Conservation (phyloP, 2,113 vertebrate species). For the Chlorodrepanis virens region DNA sequence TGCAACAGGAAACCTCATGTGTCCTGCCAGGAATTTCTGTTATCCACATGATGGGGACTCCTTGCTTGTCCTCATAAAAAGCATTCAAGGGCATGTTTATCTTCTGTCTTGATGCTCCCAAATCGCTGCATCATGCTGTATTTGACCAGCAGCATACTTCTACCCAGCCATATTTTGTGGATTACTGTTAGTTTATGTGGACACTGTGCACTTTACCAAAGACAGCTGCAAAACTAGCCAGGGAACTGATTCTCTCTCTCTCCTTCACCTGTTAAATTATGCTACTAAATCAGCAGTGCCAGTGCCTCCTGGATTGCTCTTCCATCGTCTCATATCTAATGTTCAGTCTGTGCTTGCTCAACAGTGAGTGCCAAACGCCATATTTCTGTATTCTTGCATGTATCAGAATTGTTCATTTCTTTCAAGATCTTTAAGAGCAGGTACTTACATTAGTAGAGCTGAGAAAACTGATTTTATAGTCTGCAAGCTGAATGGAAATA, state of each 20-base stretch:
- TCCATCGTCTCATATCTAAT: neutral
- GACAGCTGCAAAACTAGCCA: neutral
- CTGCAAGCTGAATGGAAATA: neutral
- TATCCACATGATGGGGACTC: neutral
- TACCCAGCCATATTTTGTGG: neutral
- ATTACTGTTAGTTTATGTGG: neutral
- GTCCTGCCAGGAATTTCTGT: neutral
- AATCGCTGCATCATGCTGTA: neutral
- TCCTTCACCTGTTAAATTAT: neutral
- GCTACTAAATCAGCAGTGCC: neutral
- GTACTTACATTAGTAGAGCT: neutral
- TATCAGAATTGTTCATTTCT: neutral
- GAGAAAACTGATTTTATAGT: neutral
- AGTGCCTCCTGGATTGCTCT: neutral
- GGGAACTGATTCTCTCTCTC: neutral
- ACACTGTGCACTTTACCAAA: neutral
- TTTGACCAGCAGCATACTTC: neutral
- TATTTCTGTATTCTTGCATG: neutral
- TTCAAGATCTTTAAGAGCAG: neutral
- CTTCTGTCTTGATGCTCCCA: neutral
- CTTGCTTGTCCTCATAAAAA: neutral
- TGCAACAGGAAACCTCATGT: neutral
- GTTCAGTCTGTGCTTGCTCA: neutral
- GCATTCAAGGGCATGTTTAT: neutral
- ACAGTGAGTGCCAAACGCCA: rapidly evolving